Evolutionary conservation across 2,888 invertebrate species (phyloP), one percentile per base, ranked within the genome.

Genomic region (Caenorhabditis parvicauda): DNA sequence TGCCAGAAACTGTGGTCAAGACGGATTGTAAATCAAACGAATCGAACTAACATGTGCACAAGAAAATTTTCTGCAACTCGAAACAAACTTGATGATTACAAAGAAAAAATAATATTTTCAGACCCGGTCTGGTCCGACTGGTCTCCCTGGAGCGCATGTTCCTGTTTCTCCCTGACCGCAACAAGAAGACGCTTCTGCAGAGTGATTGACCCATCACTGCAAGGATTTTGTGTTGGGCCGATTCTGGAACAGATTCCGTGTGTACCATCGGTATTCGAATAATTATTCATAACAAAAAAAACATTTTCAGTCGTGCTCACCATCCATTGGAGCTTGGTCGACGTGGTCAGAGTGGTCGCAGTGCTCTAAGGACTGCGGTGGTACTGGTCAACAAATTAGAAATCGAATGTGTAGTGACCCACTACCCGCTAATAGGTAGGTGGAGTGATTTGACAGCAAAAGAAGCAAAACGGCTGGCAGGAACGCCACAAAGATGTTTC

Each of bases 401-500:
- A 77, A 81, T 45, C 58, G 81, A 51, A 79, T 81, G 76, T 81
- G 81, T 61, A 70, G 79, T 41, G 67, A 74, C 41, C 81, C 81
- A 17, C 59, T 78, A 24, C 81, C 79, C 2, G 67, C 75, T 3
- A 81, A 81, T 50, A 51, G 64, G 68, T 64, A 9, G 37, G 24
- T n/a, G n/a, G n/a, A n/a, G n/a, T n/a, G n/a, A n/a, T n/a, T n/a
- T n/a, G n/a, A n/a, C n/a, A n/a, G n/a, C n/a, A n/a, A n/a, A n/a
- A n/a, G n/a, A n/a, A n/a, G n/a, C n/a, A n/a, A n/a, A n/a, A n/a
- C n/a, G n/a, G n/a, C n/a, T n/a, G n/a, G n/a, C n/a, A 28, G 22
- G 17, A 29, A 5, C 29, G 41, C 12, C n/a, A n/a, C n/a, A n/a
- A n/a, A n/a, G n/a, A n/a, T n/a, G n/a, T n/a, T n/a, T n/a, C n/a